Evolutionary conservation across 2,888 invertebrate species (phyloP).

Genomic region (Fabriciana adippe): DNA sequence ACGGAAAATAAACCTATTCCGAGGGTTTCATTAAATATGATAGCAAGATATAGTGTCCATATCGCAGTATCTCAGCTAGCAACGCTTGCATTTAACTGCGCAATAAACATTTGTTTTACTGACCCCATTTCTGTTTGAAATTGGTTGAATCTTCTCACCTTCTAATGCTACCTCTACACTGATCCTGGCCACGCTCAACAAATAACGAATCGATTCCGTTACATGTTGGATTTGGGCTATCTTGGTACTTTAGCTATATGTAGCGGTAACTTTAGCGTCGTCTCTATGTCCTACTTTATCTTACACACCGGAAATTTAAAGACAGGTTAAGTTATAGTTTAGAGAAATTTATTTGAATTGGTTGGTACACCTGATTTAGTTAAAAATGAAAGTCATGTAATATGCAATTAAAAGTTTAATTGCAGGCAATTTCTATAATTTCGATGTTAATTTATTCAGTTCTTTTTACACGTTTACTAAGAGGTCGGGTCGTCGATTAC

Average conservation of each 20-base stretch:
- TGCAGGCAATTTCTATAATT: no score
- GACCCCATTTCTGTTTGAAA: slow-evolving; percentile 19
- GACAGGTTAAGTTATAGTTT: not conserved
- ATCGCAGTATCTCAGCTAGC: slow-evolving; percentile 18
- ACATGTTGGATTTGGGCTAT: slow-evolving; percentile 15
- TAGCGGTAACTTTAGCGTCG: slow-evolving; percentile 8
- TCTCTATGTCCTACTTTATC: slow-evolving; percentile 8
- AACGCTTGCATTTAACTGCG: slow-evolving; percentile 22
- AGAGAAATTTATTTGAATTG: not conserved
- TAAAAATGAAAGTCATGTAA: not conserved
- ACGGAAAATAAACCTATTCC: slow-evolving; percentile 2
- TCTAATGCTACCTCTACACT: slow-evolving; percentile 7
- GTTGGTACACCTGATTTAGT: not conserved
- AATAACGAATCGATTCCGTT: slow-evolving; percentile 16
- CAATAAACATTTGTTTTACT: slow-evolving; percentile 28
- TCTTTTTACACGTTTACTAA: no score
- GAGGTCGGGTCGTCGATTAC: no score
- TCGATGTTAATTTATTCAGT: no score
- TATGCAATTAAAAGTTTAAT: not conserved
- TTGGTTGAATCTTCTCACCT: slow-evolving; percentile 16
- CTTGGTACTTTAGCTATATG: slow-evolving; percentile 8
- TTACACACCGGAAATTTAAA: slow-evolving; percentile 8
- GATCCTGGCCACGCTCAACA: slow-evolving; percentile 18
- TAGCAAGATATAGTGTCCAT: slow-evolving; percentile 13
- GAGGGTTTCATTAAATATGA: slow-evolving; percentile 19